phyloP scores from a whole-genome alignment of 2,113 vertebrate genomes.

The Eulemur macaco region DNA sequence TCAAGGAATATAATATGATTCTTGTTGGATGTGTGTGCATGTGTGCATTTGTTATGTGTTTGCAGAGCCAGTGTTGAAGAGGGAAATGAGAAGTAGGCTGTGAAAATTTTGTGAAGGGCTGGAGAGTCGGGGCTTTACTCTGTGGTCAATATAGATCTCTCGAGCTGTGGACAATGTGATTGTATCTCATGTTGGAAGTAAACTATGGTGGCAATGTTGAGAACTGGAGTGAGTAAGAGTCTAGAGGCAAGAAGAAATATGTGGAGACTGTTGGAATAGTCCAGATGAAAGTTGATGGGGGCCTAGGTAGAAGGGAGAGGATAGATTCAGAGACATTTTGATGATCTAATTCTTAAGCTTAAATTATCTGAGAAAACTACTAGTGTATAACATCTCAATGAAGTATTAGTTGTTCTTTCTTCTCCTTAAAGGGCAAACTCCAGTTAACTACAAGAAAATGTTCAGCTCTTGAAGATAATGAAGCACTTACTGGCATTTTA shows the following conservation, averaged over 20 bases:
- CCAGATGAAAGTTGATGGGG: neutral
- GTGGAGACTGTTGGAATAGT: neutral
- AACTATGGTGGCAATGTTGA: neutral
- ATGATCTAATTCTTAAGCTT: neutral
- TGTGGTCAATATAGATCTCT: neutral
- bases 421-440: neutral
- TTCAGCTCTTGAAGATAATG: neutral
- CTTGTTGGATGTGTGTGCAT: neutral
- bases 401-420: neutral
- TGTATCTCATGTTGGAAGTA: neutral
- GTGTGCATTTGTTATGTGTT: neutral
- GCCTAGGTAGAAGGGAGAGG: neutral
- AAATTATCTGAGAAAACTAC: neutral
- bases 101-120: neutral
- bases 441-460: conserved; percentile 24
- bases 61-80: neutral
- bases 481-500: neutral
- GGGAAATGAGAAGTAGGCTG: neutral
- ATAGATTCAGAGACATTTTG: neutral
- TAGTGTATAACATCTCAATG: neutral
- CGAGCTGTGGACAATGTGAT: neutral
- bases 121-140: neutral
- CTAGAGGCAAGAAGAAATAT: neutral
- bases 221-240: neutral
- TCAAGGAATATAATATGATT: neutral